Conservation (phyloP, 2,113 vertebrate genomes). For the Oreochromis niloticus region DNA sequence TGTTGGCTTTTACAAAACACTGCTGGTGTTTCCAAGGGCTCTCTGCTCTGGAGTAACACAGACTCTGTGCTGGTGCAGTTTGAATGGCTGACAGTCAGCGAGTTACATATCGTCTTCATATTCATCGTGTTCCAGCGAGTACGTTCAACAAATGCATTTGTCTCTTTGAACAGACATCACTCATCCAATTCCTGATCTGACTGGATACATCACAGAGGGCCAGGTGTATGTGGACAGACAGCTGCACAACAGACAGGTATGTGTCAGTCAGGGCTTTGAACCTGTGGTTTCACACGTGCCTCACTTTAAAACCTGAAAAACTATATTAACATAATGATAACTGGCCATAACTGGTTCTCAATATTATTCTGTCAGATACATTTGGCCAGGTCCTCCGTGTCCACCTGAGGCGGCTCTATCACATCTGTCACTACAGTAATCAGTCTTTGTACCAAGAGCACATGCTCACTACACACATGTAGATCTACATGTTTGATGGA, state of each 20-base stretch:
- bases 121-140: background rate
- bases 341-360: background rate
- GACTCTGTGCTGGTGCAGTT: background rate
- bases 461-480: rapidly evolving
- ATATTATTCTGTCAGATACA: too few relatives aligned
- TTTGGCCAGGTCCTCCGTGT: rapidly evolving
- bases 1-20: conserved; percentile 17
- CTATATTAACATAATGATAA: background rate
- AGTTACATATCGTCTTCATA: background rate
- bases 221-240: conserved; percentile 80
- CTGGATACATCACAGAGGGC: conserved; percentile 81
- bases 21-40: background rate
- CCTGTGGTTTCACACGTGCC: background rate
- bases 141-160: background rate
- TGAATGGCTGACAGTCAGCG: background rate
- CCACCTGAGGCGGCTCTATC: background rate
- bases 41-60: background rate
- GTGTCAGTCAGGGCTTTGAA: background rate
- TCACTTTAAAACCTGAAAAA: background rate
- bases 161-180: conserved; percentile 71
- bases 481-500: background rate
- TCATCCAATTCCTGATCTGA: conserved; percentile 81
- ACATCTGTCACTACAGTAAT: rapidly evolving
- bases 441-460: background rate
- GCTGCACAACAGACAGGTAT: conserved; percentile 82